Evolutionary conservation across 2,888 invertebrate species (phyloP).

Genomic region (Drosophila paranaensis): DNA sequence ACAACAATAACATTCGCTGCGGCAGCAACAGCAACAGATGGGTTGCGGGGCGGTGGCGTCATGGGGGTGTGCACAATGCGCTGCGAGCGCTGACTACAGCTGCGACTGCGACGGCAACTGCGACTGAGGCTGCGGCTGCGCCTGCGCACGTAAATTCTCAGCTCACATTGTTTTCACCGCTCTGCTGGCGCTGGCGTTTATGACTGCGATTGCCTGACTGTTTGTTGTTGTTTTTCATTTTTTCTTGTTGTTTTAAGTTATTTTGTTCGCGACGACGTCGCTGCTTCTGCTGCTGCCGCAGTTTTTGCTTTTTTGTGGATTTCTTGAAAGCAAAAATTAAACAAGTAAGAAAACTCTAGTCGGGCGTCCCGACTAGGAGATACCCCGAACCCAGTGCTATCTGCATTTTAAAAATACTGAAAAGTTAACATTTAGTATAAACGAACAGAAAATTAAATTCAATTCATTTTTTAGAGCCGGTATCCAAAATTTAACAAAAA

Average conservation of each 20-base stretch:
- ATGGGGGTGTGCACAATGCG: constrained; percentile 19
- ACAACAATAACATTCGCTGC: constrained; percentile 42
- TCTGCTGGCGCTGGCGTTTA: constrained; percentile 33
- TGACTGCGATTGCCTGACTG: constrained; percentile 16
- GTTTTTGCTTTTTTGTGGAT: constrained; percentile 47
- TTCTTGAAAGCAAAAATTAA: constrained; percentile 74
- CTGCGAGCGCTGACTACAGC: constrained; percentile 5
- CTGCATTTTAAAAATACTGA: no score
- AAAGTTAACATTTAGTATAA: no score
- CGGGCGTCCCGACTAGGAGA: no score
- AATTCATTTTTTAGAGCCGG: no score
- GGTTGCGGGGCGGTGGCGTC: constrained; percentile 21
- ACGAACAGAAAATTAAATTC: no score
- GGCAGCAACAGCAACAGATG: constrained; percentile 27
- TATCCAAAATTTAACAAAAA: no score
- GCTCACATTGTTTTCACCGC: constrained; percentile 58
- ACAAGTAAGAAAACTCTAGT: no score
- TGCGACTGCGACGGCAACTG: constrained; percentile 4
- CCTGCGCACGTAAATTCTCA: constrained; percentile 74
- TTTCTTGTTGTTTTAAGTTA: constrained; percentile 30
- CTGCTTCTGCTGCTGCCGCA: constrained; percentile 2
- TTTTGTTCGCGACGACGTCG: constrained; percentile 43
- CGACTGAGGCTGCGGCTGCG: constrained; percentile 40
- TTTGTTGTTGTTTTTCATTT: constrained; percentile 2
- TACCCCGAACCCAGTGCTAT: no score